phyloP scores from a whole-genome alignment of 2,888 invertebrate species.

The Thera obeliscata region DNA sequence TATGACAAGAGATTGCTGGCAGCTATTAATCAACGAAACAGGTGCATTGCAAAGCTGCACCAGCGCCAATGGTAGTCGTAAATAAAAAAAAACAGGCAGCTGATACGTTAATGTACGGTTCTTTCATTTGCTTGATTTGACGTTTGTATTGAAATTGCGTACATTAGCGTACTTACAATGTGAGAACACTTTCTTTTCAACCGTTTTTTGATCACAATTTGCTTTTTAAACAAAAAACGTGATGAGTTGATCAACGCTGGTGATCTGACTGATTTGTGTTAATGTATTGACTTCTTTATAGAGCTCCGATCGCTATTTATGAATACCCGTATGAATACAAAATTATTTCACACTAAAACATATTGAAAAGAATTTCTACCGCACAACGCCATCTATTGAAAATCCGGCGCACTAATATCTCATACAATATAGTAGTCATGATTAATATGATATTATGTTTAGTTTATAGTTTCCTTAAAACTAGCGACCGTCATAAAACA shows the following conservation, averaged over 20 bases:
- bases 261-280: constrained; percentile 26
- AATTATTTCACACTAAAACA: neutral
- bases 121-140: constrained; percentile 60
- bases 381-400: constrained; percentile 5
- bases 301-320: constrained; percentile 2
- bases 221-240: constrained; percentile 11
- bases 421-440: too few species aligned
- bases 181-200: constrained; percentile 39
- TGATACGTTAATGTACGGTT: constrained; percentile 48
- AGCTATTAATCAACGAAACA: constrained; percentile 77
- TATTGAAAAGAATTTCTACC: neutral
- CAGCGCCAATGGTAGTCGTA: constrained; percentile 47
- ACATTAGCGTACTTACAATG: constrained; percentile 34
- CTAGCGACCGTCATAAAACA: too few species aligned
- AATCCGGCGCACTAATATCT: neutral
- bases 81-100: constrained; percentile 67
- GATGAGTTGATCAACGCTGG: constrained; percentile 12
- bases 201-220: constrained; percentile 34
- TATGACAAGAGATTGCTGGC: constrained; percentile 66
- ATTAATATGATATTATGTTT: too few species aligned
- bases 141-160: constrained; percentile 57
- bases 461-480: too few species aligned
- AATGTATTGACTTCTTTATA: constrained; percentile 14
- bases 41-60: constrained; percentile 74
- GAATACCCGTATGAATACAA: neutral